Evolutionary conservation across 2,888 invertebrate genomes (phyloP).

Genomic region (Andrena fulva): DNA sequence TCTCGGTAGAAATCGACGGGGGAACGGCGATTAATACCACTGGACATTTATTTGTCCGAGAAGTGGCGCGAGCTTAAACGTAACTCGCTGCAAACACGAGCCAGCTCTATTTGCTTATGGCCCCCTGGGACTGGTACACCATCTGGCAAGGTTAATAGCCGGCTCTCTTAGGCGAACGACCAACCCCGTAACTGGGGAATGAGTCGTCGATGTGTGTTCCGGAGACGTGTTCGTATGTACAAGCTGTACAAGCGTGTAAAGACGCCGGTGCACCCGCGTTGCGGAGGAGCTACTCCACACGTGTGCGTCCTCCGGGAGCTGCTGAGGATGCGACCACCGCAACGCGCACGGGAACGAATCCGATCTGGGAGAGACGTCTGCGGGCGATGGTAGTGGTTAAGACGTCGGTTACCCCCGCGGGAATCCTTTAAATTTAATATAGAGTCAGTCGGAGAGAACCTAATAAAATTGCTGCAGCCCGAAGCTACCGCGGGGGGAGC

Average conservation of each 20-base stretch:
- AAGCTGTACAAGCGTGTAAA: constrained; percentile 57
- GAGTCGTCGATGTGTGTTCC: constrained; percentile 44
- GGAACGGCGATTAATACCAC: constrained; percentile 3
- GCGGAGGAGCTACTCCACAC: constrained; percentile 69
- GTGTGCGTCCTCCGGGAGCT: constrained; percentile 68
- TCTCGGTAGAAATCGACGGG: neutral
- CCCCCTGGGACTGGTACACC: constrained; percentile 54
- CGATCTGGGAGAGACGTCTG: constrained; percentile 52
- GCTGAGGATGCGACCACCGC: constrained; percentile 70
- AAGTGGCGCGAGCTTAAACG: constrained; percentile 31
- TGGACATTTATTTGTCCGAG: constrained; percentile 41
- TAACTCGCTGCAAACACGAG: constrained; percentile 60
- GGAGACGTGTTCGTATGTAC: constrained; percentile 48
- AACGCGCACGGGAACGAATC: constrained; percentile 55
- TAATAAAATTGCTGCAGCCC: constrained; percentile 82
- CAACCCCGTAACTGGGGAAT: constrained; percentile 63
- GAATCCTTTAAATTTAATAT: constrained; percentile 83
- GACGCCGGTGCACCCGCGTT: constrained; percentile 25
- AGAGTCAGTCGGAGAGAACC: constrained; percentile 82
- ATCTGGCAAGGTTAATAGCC: constrained; percentile 70
- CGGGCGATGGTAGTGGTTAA: constrained; percentile 62
- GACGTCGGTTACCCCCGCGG: constrained; percentile 75
- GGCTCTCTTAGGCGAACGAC: constrained; percentile 69
- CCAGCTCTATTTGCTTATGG: constrained; percentile 44
- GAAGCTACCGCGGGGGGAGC: constrained; percentile 66